These are phyloP conservation scores for Nowickia ferox DNA, from an alignment of 2,888 invertebrate genomes.

Conservation along the genomic window DNA sequence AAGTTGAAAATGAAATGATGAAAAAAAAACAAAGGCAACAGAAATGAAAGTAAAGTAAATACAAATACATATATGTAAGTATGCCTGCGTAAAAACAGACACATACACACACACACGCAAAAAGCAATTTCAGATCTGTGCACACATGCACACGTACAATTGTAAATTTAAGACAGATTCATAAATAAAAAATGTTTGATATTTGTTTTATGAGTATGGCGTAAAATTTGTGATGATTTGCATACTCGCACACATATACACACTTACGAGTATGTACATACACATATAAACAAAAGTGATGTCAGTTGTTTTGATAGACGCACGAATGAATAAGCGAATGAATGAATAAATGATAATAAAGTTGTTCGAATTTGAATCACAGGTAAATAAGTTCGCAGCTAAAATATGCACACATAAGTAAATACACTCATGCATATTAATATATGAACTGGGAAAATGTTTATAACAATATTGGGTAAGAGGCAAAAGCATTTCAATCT, in stretches of 20 bases:
- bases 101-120: not conserved
- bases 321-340: slow-evolving; percentile 15
- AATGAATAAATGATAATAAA: slow-evolving; percentile 56
- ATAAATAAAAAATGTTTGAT: slow-evolving; percentile 47
- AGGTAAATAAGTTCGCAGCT: slow-evolving; percentile 56
- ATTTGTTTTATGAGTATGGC: slow-evolving; percentile 61
- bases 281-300: not conserved
- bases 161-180: slow-evolving; percentile 52
- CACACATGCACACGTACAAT: not conserved
- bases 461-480: slow-evolving; percentile 21
- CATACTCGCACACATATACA: not conserved
- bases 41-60: slow-evolving; percentile 56
- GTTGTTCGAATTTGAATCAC: slow-evolving; percentile 53
- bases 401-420: slow-evolving; percentile 6
- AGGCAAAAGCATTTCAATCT: not conserved
- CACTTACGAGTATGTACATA: not conserved
- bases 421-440: not conserved
- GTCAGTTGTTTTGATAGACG: slow-evolving; percentile 40
- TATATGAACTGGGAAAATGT: not conserved
- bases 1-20: slow-evolving; percentile 42
- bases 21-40: slow-evolving; percentile 26
- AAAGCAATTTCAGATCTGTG: not conserved
- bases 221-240: slow-evolving; percentile 56
- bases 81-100: not conserved
- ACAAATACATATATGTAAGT: slow-evolving; percentile 31